phyloP scores from a whole-genome alignment of 2,797 vertebrate species.

The Sciaenops ocellatus region DNA sequence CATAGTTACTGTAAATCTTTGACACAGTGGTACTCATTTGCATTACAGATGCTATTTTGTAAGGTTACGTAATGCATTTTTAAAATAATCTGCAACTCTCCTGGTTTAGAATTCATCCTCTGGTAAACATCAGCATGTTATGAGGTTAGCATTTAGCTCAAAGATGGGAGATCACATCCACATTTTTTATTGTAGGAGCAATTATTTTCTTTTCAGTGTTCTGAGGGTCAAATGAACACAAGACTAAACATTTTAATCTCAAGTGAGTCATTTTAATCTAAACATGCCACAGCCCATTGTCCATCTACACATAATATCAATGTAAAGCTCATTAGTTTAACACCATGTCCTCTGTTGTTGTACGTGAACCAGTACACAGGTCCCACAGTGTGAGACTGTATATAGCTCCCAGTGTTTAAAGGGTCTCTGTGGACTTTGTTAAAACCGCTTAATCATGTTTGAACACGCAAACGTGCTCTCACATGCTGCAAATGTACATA shows the following conservation, averaged over 20 bases:
- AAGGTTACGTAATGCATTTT: too few relatives aligned
- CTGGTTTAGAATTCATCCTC: neutral
- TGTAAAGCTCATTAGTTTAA: constrained; percentile 42
- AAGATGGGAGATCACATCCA: neutral
- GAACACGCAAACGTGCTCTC: constrained; percentile 27
- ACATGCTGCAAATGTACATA: neutral
- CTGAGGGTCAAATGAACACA: neutral
- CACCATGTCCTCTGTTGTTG: neutral
- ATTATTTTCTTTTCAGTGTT: neutral
- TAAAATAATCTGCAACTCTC: too few relatives aligned
- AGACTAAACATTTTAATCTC: neutral
- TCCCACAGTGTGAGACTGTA: constrained; percentile 11
- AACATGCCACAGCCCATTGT: neutral
- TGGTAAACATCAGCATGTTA: neutral
- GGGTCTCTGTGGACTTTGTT: constrained; percentile 43
- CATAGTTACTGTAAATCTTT: too few relatives aligned
- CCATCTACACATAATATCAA: neutral
- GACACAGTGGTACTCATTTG: too few relatives aligned
- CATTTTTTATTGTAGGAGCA: neutral
- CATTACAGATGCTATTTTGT: too few relatives aligned
- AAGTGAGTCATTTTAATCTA: neutral
- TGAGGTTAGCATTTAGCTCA: neutral
- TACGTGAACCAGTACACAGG: neutral
- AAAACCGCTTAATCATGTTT: constrained; percentile 48
- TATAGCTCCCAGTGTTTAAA: constrained; percentile 17